phyloP scores from a whole-genome alignment of 2,113 vertebrate species.

The Rhadina sibilatrix region DNA sequence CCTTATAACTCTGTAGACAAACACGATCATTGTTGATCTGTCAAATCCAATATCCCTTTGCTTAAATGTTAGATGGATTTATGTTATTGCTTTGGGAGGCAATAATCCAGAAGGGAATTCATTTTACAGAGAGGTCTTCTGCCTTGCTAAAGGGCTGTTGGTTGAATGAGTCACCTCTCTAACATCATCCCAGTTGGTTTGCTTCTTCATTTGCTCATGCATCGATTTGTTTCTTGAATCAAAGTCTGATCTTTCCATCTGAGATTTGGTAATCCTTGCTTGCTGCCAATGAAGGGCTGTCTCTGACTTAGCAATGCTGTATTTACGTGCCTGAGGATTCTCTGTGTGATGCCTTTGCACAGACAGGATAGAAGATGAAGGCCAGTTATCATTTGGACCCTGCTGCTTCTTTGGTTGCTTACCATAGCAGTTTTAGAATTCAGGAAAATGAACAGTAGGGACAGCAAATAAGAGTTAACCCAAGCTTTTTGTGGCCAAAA shows the following conservation, averaged over 20 bases:
- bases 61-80: conserved; percentile 78
- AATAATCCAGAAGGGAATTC: conserved; percentile 66
- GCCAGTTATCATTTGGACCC: neutral
- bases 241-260: neutral
- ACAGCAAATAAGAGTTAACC: neutral
- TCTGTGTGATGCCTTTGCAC: neutral
- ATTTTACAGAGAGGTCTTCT: conserved; percentile 33
- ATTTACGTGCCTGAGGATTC: neutral
- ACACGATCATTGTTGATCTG: conserved; percentile 55
- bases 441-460: neutral
- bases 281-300: neutral
- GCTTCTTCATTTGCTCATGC: neutral
- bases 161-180: conserved; percentile 7
- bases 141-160: conserved; percentile 36
- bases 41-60: conserved; percentile 63
- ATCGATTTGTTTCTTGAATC: neutral
- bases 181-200: neutral
- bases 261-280: neutral
- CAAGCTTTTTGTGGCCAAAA: no score
- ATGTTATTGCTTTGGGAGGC: conserved; percentile 66
- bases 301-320: neutral
- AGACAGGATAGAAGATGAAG: neutral
- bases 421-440: neutral
- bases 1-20: conserved; percentile 71
- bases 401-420: neutral